phyloP scores from a whole-genome alignment of 2,113 vertebrate genomes.

The Gallinago paraguaiae region DNA sequence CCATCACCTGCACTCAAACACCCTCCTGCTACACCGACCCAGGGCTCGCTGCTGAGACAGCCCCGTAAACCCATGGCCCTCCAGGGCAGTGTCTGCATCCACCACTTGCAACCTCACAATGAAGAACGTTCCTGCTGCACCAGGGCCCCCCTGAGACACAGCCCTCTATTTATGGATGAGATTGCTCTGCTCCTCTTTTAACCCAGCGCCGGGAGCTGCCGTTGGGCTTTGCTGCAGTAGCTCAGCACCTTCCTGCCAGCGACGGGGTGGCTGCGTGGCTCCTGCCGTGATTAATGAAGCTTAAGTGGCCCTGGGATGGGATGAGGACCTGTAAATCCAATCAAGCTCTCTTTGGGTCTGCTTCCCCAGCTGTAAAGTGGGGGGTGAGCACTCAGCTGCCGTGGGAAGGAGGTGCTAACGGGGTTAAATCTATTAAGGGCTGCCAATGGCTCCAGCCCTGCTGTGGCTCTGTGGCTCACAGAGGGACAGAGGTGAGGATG shows the following conservation, averaged over 20 bases:
- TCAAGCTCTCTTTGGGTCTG: not conserved
- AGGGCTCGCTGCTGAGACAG: fast-evolving
- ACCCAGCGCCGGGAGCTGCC: fast-evolving
- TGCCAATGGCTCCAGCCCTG: not conserved
- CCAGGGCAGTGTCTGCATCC: not conserved
- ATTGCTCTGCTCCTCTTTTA: not conserved
- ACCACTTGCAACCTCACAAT: not conserved
- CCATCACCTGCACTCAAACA: no score
- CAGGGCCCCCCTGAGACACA: fast-evolving
- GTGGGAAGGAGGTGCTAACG: fast-evolving
- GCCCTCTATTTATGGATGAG: fast-evolving
- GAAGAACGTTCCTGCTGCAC: not conserved
- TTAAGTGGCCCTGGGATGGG: not conserved
- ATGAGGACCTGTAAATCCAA: not conserved
- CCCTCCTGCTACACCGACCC: fast-evolving
- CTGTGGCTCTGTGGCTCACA: not conserved
- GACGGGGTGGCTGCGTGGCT: fast-evolving
- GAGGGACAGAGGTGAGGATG: fast-evolving
- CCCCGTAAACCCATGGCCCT: not conserved
- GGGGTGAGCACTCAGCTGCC: not conserved
- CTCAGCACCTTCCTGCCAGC: not conserved
- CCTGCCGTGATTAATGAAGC: not conserved
- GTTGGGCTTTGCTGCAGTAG: not conserved
- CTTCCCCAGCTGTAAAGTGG: not conserved
- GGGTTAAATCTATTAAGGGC: not conserved